A percentile compares a stretch with the other conserved stretches of the same genome.
phyloP scores from a whole-genome alignment of 2,113 vertebrate species.

The Menidia beryllina region DNA sequence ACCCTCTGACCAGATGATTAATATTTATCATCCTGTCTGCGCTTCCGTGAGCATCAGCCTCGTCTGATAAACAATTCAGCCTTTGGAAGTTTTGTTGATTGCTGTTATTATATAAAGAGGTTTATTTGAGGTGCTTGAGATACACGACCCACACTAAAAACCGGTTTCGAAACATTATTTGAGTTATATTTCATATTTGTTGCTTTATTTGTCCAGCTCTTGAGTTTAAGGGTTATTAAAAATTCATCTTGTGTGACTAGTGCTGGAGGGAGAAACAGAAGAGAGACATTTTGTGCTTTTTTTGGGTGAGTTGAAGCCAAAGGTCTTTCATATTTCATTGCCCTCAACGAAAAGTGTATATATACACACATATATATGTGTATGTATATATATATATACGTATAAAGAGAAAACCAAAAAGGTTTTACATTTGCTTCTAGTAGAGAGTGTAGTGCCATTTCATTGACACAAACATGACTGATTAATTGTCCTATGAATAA shows the following conservation, averaged over 20 bases:
- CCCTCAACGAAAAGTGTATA: slow-evolving; percentile 7
- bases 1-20: slow-evolving; percentile 33
- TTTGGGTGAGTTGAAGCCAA: slow-evolving; percentile 34
- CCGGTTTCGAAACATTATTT: slow-evolving; percentile 21
- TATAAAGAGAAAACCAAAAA: too few species aligned
- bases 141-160: slow-evolving; percentile 18
- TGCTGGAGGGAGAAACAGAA: slow-evolving; percentile 36
- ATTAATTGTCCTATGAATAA: neutral
- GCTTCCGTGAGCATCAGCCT: neutral
- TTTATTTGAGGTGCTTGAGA: slow-evolving; percentile 13
- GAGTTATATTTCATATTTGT: slow-evolving; percentile 32
- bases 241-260: slow-evolving; percentile 43
- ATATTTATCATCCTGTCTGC: slow-evolving; percentile 42
- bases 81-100: neutral
- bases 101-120: slow-evolving; percentile 28
- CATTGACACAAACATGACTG: neutral
- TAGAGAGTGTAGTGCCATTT: too few species aligned
- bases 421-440: too few species aligned
- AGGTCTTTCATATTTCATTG: slow-evolving; percentile 62
- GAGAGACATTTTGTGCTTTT: slow-evolving; percentile 41
- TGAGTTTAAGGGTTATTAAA: slow-evolving; percentile 58
- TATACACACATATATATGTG: too few species aligned
- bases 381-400: too few species aligned
- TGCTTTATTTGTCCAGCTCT: slow-evolving; percentile 37
- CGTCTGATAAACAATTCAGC: slow-evolving; percentile 14